These are phyloP conservation scores for Propithecus perrieri DNA, from an alignment of 2,797 vertebrate species.

Conservation along the genomic window DNA sequence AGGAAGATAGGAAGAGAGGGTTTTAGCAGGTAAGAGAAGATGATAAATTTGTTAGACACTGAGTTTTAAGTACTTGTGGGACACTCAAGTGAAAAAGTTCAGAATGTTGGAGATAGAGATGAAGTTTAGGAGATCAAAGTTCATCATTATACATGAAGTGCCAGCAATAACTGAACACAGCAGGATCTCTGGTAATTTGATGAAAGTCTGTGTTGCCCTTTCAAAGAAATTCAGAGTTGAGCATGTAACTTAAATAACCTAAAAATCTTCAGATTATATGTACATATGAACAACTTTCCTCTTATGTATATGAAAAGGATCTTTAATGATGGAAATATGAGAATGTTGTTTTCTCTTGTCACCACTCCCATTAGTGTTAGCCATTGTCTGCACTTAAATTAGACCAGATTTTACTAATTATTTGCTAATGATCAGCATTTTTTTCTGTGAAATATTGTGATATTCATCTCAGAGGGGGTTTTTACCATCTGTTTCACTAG, in stretches of 20 bases:
- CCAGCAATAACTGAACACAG: neutral
- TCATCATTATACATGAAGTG: neutral
- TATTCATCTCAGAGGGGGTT: neutral
- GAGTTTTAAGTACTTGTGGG: neutral
- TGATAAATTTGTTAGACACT: neutral
- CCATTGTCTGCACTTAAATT: neutral
- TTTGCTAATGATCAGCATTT: neutral
- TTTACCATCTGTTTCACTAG: slow-evolving; percentile 75
- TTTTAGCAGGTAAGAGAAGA: neutral
- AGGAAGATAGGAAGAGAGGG: neutral
- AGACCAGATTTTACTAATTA: slow-evolving; percentile 8
- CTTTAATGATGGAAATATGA: neutral
- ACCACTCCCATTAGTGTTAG: neutral
- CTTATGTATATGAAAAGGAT: neutral
- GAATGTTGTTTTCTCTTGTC: neutral
- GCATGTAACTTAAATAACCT: neutral
- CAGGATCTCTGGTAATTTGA: neutral
- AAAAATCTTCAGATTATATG: neutral
- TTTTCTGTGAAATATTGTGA: neutral
- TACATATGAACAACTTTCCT: neutral
- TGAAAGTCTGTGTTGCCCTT: neutral
- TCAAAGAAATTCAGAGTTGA: neutral
- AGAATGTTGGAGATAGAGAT: neutral
- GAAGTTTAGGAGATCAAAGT: neutral
- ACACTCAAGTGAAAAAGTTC: neutral